Evolutionary conservation across 2,113 vertebrate genomes (phyloP), one percentile per base, ranked within the genome.

Genomic region (Eurypyga helias): DNA sequence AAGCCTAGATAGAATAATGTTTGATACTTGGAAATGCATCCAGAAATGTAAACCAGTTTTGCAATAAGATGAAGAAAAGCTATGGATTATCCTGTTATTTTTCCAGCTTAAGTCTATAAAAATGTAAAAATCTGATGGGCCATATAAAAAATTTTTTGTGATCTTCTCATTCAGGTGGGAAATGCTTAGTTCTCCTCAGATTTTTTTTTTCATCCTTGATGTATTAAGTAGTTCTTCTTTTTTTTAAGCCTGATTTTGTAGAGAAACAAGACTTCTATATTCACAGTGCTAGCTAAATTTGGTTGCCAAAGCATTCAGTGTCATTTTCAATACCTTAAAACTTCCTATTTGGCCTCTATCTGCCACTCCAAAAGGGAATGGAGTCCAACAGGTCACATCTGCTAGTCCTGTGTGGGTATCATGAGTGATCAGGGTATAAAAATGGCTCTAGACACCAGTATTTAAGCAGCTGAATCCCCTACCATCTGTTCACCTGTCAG

Each of bases 141-240:
- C 0, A 1, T 57, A 28, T 4, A 58, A 83, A 66, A 55, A 36
- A 34, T 10, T 36, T 9, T 57, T 1, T 1, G 9, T 43, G 66
- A 31, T 79, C 17, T 24, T 52, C 60, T 66, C n/a, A 66, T 48
- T 79, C 66, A 61, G 11, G 41, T 46, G 20, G 66, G 5, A 81
- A 51, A 67, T 1, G 0, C 54, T 64, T 70, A 45, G 29, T 17
- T 10, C 7, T 76, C 17, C 49, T 58, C 29, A 64, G 11, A 31
- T 25, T 25, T 58, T 86, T 70, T 28, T 17, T 58, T 51, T 41
- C 41, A 41, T 41, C 10, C 38, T 54, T 36, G 15, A 24, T n/a
- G 9, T 54, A 33, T 33, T 52, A 41, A 41, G 34, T 52, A 41
- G 45, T 46, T 72, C 4, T 49, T 58, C 17, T 49, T 49, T 62